Conservation (phyloP, 2,888 invertebrate species). For the Drosophila tanythrix region DNA sequence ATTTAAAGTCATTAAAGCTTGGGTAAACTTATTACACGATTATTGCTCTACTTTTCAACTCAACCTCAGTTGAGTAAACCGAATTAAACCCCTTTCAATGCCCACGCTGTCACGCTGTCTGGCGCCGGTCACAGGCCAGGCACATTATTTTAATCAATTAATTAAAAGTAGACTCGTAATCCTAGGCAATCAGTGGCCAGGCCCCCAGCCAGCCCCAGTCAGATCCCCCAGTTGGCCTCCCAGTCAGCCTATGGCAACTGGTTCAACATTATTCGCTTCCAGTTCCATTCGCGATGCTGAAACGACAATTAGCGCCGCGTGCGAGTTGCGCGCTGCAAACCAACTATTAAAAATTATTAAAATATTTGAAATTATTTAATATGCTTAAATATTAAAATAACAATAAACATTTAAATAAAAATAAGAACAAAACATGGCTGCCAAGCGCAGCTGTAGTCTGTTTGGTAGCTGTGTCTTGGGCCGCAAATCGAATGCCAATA, state of each 20-base stretch:
- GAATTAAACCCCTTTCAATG: constrained; percentile 22
- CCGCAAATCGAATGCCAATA: constrained; percentile 28
- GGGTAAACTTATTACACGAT: neutral
- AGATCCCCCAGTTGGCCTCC: neutral
- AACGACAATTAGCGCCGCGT: constrained; percentile 73
- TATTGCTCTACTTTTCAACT: neutral
- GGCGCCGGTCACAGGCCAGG: constrained; percentile 16
- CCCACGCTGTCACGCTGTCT: constrained; percentile 27
- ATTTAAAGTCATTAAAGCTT: neutral
- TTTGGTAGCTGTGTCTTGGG: constrained; percentile 57
- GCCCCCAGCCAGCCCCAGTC: constrained; percentile 6
- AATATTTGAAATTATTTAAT: constrained; percentile 16
- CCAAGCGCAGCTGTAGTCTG: constrained; percentile 54
- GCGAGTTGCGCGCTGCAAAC: constrained; percentile 25
- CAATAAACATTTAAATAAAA: neutral
- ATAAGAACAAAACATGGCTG: constrained; percentile 44
- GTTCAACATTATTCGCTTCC: constrained; percentile 28
- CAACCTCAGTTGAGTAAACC: constrained; percentile 12
- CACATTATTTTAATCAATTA: constrained; percentile 75
- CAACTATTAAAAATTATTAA: constrained; percentile 31
- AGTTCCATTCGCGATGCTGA: constrained; percentile 75
- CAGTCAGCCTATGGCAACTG: constrained; percentile 10
- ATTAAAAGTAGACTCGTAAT: constrained; percentile 58
- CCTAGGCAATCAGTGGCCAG: constrained; percentile 46
- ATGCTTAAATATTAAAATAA: neutral